phyloP scores from a whole-genome alignment of 2,888 invertebrate genomes.

The Platycnemis pennipes region DNA sequence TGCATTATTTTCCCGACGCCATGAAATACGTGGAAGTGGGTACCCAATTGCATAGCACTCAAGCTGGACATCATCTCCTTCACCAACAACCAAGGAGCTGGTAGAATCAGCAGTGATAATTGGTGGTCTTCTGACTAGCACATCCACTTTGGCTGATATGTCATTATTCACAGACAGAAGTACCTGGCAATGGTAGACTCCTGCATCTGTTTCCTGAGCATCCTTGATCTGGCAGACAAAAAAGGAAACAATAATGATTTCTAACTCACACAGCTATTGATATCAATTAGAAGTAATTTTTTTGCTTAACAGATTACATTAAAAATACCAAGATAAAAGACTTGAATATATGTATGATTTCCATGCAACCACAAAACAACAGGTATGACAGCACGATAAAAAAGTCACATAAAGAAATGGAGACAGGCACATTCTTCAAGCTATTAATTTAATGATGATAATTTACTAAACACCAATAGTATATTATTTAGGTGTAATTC shows the following conservation, averaged over 20 bases:
- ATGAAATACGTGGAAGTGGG: constrained; percentile 91
- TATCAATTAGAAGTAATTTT: too few species aligned
- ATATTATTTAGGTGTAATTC: too few species aligned
- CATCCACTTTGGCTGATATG: constrained; percentile 90
- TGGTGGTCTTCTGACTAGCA: constrained; percentile 93
- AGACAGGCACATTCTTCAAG: too few species aligned
- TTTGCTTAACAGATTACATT: not conserved
- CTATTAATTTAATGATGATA: too few species aligned
- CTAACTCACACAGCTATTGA: not conserved
- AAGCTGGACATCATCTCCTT: constrained; percentile 89
- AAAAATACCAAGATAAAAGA: not conserved
- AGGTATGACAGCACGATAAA: too few species aligned
- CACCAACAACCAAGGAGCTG: constrained; percentile 89
- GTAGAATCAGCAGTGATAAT: constrained; percentile 97
- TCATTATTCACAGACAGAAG: constrained; percentile 89
- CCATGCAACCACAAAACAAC: not conserved
- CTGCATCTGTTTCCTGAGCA: constrained; percentile 96
- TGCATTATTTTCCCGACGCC: constrained; percentile 96
- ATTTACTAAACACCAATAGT: too few species aligned
- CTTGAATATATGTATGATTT: too few species aligned
- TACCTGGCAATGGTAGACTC: constrained; percentile 93
- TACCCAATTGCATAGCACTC: constrained; percentile 94
- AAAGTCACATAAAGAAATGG: too few species aligned
- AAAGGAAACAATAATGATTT: not conserved
- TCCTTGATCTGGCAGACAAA: constrained; percentile 87